Percentiles rank a stretch among this genome's conserved stretches.
Conservation (phyloP, 2,113 vertebrate species). For the Arvicanthis niloticus region DNA sequence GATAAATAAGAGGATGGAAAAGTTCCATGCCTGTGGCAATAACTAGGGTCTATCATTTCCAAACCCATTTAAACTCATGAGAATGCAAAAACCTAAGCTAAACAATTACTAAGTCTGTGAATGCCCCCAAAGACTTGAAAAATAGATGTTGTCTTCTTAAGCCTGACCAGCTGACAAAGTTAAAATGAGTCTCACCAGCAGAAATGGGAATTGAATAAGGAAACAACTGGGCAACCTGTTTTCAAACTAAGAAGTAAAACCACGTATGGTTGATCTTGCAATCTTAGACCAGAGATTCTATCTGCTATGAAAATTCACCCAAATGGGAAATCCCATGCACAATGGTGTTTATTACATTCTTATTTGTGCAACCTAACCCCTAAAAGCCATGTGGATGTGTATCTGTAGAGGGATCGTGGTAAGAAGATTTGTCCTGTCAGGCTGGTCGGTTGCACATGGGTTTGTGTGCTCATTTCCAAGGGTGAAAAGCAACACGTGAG, state of each 20-base stretch:
- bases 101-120: not conserved
- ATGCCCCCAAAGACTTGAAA: not conserved
- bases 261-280: accelerated
- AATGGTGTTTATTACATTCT: not conserved
- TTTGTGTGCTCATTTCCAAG: not conserved
- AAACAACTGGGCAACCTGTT: not conserved
- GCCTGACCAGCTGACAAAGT: not conserved
- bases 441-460: accelerated
- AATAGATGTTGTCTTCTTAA: not conserved
- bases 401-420: accelerated
- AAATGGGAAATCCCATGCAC: not conserved
- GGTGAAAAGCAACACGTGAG: not conserved
- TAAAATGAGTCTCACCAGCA: not conserved
- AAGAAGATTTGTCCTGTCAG: no score
- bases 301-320: not conserved
- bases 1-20: not conserved
- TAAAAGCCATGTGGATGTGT: not conserved
- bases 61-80: not conserved
- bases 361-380: no score
- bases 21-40: not conserved
- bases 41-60: not conserved
- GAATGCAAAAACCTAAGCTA: not conserved
- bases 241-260: not conserved
- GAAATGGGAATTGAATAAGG: not conserved
- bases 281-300: not conserved